Conservation (phyloP, 1,140 invertebrate species). For the Cydia splendana region DNA sequence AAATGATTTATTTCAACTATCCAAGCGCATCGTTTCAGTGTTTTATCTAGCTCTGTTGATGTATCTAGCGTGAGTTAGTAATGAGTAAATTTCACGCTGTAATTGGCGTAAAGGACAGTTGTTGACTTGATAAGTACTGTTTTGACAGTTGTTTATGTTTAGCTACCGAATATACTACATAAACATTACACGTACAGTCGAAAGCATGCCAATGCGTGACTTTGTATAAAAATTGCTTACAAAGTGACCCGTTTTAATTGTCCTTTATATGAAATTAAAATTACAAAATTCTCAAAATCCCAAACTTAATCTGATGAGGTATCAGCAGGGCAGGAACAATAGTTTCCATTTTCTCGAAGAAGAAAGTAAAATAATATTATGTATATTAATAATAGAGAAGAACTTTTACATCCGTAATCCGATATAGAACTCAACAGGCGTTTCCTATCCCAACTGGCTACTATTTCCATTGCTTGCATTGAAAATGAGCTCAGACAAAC, state of each 20-base stretch:
- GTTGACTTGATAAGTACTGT: background rate
- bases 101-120: background rate
- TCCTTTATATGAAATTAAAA: too few species aligned
- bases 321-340: background rate
- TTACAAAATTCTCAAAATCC: too few species aligned
- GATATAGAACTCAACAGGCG: background rate
- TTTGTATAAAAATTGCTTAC: too few species aligned
- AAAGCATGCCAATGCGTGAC: too few species aligned
- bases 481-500: background rate
- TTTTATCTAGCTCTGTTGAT: constrained; percentile 13
- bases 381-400: background rate
- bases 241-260: too few species aligned
- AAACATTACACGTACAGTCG: background rate
- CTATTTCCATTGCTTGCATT: background rate
- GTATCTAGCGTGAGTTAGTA: background rate
- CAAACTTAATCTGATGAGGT: too few species aligned
- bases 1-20: constrained; percentile 11
- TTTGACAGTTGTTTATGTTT: background rate
- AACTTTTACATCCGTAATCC: constrained; percentile 23
- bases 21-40: background rate
- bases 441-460: background rate
- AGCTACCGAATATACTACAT: background rate
- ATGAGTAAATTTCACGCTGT: constrained; percentile 15
- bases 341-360: background rate
- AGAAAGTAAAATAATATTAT: background rate